Evolutionary conservation across 2,888 invertebrate species (phyloP), one percentile per base, ranked within the genome.

Genomic region (Agonopterix arenella): DNA sequence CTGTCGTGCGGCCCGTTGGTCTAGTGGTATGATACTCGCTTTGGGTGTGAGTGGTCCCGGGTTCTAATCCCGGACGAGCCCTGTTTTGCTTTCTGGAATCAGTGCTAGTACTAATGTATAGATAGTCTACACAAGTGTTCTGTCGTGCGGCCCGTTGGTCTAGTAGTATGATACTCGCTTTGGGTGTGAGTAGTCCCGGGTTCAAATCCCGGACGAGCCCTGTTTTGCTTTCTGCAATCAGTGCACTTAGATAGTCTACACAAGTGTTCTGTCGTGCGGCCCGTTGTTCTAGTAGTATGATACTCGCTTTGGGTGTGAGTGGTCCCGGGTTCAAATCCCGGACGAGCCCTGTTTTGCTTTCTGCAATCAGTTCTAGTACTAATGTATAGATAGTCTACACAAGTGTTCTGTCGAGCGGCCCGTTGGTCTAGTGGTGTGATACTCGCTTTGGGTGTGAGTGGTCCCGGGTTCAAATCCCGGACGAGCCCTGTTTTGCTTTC

Each of bases 261-360:
- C 13, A 13, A 13, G 13, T 13, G 13, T 13, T 13, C 13, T 13
- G 13, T 13, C 13, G 13, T 52, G 48, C 52, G 78, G 80, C 80
- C 78, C 79, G 78, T 77, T 80, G 79, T 80, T 81, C 78, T 80
- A 79, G 78, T 70, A 78, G 80, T 75, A 80, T 80, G 78, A 80
- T 79, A 78, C 52, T 49, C 53, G 45, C 45, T 48, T 50, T 41
- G 80, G 82, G 80, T 84, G 81, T 76, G 82, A 81, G 80, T 80
- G 81, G 82, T 80, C 79, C 79, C 80, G 80, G 82, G 80, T 82
- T 83, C 80, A 80, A 82, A 80, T 82, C 80, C 80, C 78, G 80
- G 80, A 76, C 80, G 52, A 37, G 43, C 54, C 61, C 53, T 58
- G 18, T 18, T 18, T 18, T 18, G 18, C 18, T 18, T 18, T 18